phyloP scores from a whole-genome alignment of 1,140 invertebrate species.

The Cyrtorhinus lividipennis region DNA sequence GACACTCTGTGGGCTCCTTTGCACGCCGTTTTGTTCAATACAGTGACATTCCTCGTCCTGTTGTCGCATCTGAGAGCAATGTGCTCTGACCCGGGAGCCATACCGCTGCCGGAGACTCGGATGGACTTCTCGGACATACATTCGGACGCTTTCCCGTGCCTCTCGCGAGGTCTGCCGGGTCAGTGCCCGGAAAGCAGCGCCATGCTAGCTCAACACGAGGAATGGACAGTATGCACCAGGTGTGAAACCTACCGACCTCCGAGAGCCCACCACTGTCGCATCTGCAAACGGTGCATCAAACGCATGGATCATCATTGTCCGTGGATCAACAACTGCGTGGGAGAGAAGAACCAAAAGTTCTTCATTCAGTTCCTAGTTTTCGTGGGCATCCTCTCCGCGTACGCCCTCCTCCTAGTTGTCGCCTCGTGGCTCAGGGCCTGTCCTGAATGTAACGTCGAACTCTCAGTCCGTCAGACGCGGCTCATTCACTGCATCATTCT shows the following conservation, averaged over 20 bases:
- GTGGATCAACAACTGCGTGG: conserved; percentile 83
- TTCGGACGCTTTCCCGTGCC: conserved; percentile 32
- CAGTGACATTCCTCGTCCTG: conserved; percentile 55
- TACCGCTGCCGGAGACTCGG: conserved; percentile 63
- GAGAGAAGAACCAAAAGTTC: conserved; percentile 86
- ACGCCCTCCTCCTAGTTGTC: conserved; percentile 54
- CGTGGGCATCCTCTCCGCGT: conserved; percentile 47
- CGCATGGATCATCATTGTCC: conserved; percentile 82
- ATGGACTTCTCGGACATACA: conserved; percentile 78
- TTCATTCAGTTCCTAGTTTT: conserved; percentile 86
- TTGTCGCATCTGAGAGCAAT: conserved; percentile 72
- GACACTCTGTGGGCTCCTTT: conserved; percentile 74
- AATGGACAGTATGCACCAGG: conserved; percentile 72
- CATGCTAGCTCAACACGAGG: conserved; percentile 37
- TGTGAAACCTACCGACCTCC: conserved; percentile 76
- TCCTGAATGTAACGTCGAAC: conserved; percentile 47
- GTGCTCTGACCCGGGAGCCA: conserved; percentile 74
- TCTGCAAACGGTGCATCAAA: conserved; percentile 72
- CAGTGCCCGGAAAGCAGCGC: background rate
- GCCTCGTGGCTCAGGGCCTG: conserved; percentile 62
- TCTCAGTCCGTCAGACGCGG: conserved; percentile 53
- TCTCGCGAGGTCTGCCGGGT: background rate
- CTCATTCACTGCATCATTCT: conserved; percentile 77
- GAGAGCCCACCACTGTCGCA: conserved; percentile 74
- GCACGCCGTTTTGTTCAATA: conserved; percentile 69